Conservation (phyloP, 1,140 invertebrate species). For the roundworm (Caenorhabditis elegans) region WBcel235 BX284602.5:8503501-8504000, state of each 20-base stretch:
- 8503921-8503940: background rate
- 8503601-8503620: too few species aligned
- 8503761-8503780: too few species aligned
- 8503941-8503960: too few species aligned
- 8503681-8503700: background rate
- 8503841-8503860: background rate
- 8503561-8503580: background rate
- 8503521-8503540: background rate
- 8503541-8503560: background rate
- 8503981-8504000: background rate
- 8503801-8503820: slow-evolving; percentile 7
- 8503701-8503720: background rate
- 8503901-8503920: background rate
- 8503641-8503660: too few species aligned
- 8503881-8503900: background rate
- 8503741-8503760: background rate
- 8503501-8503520: background rate
- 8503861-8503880: slow-evolving; percentile 5
- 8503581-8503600: background rate
- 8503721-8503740: background rate
- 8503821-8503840: too few species aligned
- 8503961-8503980: too few species aligned
- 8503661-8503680: too few species aligned
- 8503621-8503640: too few species aligned
- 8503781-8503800: slow-evolving; percentile 18